phyloP scores from a whole-genome alignment of 2,888 invertebrate genomes.

The Tribolium freemani region DNA sequence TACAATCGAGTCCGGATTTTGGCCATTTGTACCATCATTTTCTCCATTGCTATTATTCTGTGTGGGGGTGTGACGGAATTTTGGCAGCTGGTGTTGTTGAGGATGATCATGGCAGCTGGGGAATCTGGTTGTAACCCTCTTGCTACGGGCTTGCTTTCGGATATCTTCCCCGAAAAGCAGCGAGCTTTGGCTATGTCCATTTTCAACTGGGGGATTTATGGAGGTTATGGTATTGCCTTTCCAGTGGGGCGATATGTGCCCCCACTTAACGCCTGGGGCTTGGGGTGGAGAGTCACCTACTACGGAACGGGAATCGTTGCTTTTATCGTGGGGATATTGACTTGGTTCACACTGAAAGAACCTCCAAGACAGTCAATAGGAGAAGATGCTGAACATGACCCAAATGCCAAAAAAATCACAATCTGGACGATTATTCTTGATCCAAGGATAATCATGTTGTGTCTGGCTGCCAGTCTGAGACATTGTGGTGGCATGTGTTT shows the following conservation, averaged over 20 bases:
- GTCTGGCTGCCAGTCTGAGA: constrained; percentile 88
- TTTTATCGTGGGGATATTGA: constrained; percentile 78
- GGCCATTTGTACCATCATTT: constrained; percentile 82
- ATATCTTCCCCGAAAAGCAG: constrained; percentile 84
- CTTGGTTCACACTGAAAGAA: constrained; percentile 82
- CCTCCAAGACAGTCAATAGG: constrained; percentile 83
- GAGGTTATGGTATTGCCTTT: constrained; percentile 93
- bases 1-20: constrained; percentile 83
- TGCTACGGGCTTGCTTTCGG: constrained; percentile 86
- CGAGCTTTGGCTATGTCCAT: constrained; percentile 91
- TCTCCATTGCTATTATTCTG: constrained; percentile 86
- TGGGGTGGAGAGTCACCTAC: constrained; percentile 89
- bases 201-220: constrained; percentile 97
- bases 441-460: constrained; percentile 84
- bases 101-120: constrained; percentile 66
- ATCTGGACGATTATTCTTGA: constrained; percentile 84
- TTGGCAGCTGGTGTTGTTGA: constrained; percentile 89
- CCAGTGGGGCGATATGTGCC: constrained; percentile 92
- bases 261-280: constrained; percentile 78
- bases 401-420: constrained; percentile 69
- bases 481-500: constrained; percentile 93
- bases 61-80: constrained; percentile 88
- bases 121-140: constrained; percentile 91
- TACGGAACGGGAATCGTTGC: constrained; percentile 85
- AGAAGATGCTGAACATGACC: constrained; percentile 67